Conservation (phyloP, 1,140 invertebrate species). For the Myzus persicae region DNA sequence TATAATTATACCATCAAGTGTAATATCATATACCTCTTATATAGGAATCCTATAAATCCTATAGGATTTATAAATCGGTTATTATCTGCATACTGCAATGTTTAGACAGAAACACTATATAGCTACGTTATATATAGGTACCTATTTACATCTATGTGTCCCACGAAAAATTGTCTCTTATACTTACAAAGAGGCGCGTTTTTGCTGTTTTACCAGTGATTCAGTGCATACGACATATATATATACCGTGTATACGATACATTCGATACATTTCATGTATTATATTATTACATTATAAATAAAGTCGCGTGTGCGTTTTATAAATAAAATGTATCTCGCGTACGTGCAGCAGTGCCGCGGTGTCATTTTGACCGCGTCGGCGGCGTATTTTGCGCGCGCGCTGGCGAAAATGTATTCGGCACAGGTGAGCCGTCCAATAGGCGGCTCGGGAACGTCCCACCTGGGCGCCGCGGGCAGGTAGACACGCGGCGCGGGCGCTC, state of each 20-base stretch:
- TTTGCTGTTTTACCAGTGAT: too few relatives aligned
- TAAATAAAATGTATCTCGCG: slow-evolving; percentile 9
- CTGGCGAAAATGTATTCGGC: slow-evolving; percentile 30
- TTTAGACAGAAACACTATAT: not conserved
- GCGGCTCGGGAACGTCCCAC: slow-evolving; percentile 49
- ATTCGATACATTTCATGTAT: not conserved
- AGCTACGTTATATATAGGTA: too few relatives aligned
- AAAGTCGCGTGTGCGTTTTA: not conserved
- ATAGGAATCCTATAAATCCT: too few relatives aligned
- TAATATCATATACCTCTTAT: too few relatives aligned
- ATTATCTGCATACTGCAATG: not conserved
- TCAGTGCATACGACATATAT: too few relatives aligned
- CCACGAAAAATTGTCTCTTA: not conserved
- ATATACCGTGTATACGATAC: not conserved
- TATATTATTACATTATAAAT: not conserved
- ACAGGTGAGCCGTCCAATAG: slow-evolving; percentile 45
- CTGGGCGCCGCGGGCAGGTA: slow-evolving; percentile 32
- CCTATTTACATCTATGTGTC: not conserved
- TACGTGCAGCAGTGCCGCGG: not conserved
- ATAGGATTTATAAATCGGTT: too few relatives aligned
- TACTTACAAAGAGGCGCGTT: not conserved
- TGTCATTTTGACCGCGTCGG: not conserved
- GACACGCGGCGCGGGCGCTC: not conserved
- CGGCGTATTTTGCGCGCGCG: not conserved
- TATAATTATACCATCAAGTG: too few relatives aligned